Evolutionary conservation across 2,113 vertebrate genomes (phyloP), one percentile per base, ranked within the genome.

Genomic region (Archilochus colubris): DNA sequence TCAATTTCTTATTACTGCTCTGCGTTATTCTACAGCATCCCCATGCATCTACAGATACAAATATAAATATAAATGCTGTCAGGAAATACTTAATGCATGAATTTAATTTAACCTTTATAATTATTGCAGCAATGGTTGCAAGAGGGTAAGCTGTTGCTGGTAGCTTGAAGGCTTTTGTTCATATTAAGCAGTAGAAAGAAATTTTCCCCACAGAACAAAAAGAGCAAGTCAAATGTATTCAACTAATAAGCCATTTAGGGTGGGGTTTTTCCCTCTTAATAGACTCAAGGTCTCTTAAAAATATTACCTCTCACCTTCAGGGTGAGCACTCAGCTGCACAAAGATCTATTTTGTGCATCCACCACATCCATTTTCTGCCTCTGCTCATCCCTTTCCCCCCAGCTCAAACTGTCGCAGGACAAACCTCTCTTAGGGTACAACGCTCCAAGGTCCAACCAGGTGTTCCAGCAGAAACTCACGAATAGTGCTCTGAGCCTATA

Each of bases 71-170:
- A 91, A 91, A 67, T 6, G 48, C 28, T 85, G 76, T 31, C 68
- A 93, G 80, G 80, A 94, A 94, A 70, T 61, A 85, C 59, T 79
- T 69, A 67, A 93, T 83, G 74, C 33, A 69, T 70, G 83, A 92
- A 80, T 77, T 86, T 83, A 95, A 94, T 95, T 59, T 93, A 51
- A 90, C n/a, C 59, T 90, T 55, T 77, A 7, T 95, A 93, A 88
- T 95, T 86, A 61, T 63, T 86, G 64, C 82, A 87, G 40, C 66
- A 68, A 27, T 16, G 31, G 19, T 40, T 75, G 51, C 44, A 91
- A 61, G 59, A 90, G 61, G 48, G 68, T 38, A 86, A 86, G 48
- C 38, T 77, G 57, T 10, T 77, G 72, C 48, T 88, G 25, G 68
- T 82, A 83, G 76, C 79, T 81, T 0, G 0, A 54, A 83, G 68